Base-by-base conservation (phyloP, 1,140 invertebrate species). In the Meloidogyne chitwoodi region DNA sequence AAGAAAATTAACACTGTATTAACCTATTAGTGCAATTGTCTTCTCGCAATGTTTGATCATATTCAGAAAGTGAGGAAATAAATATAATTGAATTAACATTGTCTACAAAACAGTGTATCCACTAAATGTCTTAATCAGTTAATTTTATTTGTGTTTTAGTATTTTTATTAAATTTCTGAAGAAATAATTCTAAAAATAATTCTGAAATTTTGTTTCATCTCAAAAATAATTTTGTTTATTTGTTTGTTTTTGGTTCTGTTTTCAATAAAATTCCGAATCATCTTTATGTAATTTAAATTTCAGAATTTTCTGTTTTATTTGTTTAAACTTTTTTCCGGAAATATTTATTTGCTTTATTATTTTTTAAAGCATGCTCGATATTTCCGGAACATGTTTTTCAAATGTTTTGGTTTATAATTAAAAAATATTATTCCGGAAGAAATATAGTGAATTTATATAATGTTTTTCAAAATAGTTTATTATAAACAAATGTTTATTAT, bases 101-200 rank as follows among this genome's bases (percentile, higher is more conserved):
- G 77, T 89, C 89, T n/a, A 56, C 48, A 78, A 90, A 90, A 69
- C 89, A 88, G 71, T 90, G 89, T 66, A 90, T 93, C 93, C 79
- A 80, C 80, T 56, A 56, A 56, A 56, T 5, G n/a, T 8, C 6
- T 4, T 56, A 8, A n/a, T 19, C 5, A n/a, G 6, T 56, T n/a
- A n/a, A 56, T 56, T 22, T n/a, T 56, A 5, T n/a, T 56, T n/a
- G 6, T 56, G 12, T 56, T n/a, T 56, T 56, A n/a, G 10, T 22
- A 2, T 56, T n/a, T n/a, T 8, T 1, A 56, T 8, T 6, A n/a
- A 5, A n/a, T 56, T 56, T 19, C n/a, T 19, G 48, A 56, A 41
- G 16, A 2, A 12, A n/a, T n/a, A n/a, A n/a, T n/a, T n/a, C n/a
- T n/a, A n/a, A n/a, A n/a, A n/a, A n/a, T n/a, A n/a, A n/a, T n/a